Evolutionary conservation across 1,140 invertebrate species (phyloP), one percentile per base, ranked within the genome.

Genomic region (Lordiphosa collinella): DNA sequence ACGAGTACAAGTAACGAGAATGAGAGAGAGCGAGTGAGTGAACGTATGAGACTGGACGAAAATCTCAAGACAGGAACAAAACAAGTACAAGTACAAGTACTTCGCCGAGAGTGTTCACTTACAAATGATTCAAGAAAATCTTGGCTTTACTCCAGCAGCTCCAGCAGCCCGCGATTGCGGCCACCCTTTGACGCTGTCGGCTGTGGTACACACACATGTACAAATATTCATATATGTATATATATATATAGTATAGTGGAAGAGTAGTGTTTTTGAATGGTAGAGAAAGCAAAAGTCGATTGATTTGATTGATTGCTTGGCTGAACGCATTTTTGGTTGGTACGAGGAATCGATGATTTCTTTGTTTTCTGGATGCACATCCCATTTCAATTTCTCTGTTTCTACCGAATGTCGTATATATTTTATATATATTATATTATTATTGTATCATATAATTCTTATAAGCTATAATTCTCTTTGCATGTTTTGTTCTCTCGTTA

Each of bases 401-500:
- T 69, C 70, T 80, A 76, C 72, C 71, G 76, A 80, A 80, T 80
- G 76, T 80, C 76, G 71, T 76, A 29, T 25, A 25, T 29, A 68
- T 82, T 84, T 72, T 82, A 82, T 78, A 78, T 82, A 44, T 82
- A 82, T 82, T 82, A 75, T 78, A 72, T 62, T 75, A 29, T 70
- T 44, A 29, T 44, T 4, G 18, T 44, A 51, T 70, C 74, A 82
- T 72, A 85, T 84, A 84, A 87, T 86, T 86, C 86, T 87, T 88
- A 88, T 86, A 82, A 86, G 79, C 86, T 88, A 88, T 76, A 87
- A 87, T 87, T 87, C 85, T 87, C 85, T 87, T 87, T 87, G 85
- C 85, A 87, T 87, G 49, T 70, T 75, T 86, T 84, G 60, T 66
- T 78, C 56, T 82, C 70, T 84, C 84, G 80, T 69, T 82, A 78